Base-by-base conservation (phyloP, 2,888 invertebrate genomes). In the Synanthedon myopaeformis region DNA sequence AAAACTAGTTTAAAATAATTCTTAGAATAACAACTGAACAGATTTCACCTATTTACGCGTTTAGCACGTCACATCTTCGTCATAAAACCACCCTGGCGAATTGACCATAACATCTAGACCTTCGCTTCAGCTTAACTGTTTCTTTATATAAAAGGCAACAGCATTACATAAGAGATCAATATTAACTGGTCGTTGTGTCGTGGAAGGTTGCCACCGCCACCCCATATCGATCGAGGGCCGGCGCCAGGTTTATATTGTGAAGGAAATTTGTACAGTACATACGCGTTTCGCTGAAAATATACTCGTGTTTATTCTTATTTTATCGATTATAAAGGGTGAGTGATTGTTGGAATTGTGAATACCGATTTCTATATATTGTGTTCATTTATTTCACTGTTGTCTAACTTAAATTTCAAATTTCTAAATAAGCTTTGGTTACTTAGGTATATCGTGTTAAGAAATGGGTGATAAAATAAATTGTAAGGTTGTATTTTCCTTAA, bases 151-250 rank as follows among this genome's bases (percentile, higher is more conserved):
- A 10, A 35, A 35, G 10, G 35, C 35, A 3, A 8, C 3, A 10
- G 35, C 35, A 35, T 35, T 35, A 14, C 3, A 45, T 14, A 45
- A 14, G 45, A 45, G 45, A 45, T 45, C 45, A 45, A 45, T 13
- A 13, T 45, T 45, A 45, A 45, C 45, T 14, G 45, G 57, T 55
- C 54, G 50, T 56, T 45, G 58, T 59, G 35, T 51, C 59, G 49
- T 56, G 55, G 52, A 55, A 52, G 59, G 56, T 66, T 69, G 68
- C 74, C 72, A 71, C 58, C 52, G 56, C 67, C 69, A 68, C 74
- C 72, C 72, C 58, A 52, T 79, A 81, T 82, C 65, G 82, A 82
- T 79, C 75, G 70, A 17, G 56, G 57, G 58, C 63, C 64, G 70
- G 66, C 69, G 70, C 70, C 70, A 65, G 63, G 61, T 60, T 65